Percentiles rank a stretch among this genome's conserved stretches.
Conservation (phyloP, 2,797 vertebrate genomes). For the Pseudochirops corinnae region DNA sequence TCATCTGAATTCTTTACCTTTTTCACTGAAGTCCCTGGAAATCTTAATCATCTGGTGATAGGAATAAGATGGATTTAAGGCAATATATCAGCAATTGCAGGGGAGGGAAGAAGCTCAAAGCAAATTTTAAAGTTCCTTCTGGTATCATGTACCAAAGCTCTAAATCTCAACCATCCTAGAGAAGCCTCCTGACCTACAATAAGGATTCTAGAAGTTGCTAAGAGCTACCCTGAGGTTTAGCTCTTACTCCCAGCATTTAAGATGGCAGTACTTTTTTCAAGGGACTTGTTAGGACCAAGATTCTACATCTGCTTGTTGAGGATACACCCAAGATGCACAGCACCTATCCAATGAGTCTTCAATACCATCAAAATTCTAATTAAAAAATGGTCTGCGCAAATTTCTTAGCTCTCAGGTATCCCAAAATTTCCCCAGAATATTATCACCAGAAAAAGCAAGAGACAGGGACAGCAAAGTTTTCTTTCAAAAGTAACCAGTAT, state of each 20-base stretch:
- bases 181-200: conserved; percentile 33
- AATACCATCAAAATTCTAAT: conserved; percentile 62
- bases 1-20: background rate
- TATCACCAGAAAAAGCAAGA: conserved; percentile 46
- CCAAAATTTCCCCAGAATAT: conserved; percentile 48
- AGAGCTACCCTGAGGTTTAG: conserved; percentile 36
- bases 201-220: background rate
- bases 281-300: conserved; percentile 34
- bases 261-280: conserved; percentile 38
- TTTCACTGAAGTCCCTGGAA: background rate
- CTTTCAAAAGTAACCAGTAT: conserved; percentile 53
- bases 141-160: conserved; percentile 11
- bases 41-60: background rate
- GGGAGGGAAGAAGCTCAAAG: background rate
- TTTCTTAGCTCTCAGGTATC: conserved; percentile 27
- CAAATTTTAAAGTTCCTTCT: conserved; percentile 24
- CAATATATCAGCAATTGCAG: background rate
- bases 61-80: background rate
- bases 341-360: conserved; percentile 53
- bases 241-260: conserved; percentile 40
- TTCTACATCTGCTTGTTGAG: conserved; percentile 41
- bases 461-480: conserved; percentile 46
- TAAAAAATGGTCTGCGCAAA: conserved; percentile 50
- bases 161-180: conserved; percentile 39
- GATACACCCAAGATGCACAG: conserved; percentile 61